Conservation (phyloP, 35 echinoderm and acorn worm species). For the Lytechinus pictus region DNA sequence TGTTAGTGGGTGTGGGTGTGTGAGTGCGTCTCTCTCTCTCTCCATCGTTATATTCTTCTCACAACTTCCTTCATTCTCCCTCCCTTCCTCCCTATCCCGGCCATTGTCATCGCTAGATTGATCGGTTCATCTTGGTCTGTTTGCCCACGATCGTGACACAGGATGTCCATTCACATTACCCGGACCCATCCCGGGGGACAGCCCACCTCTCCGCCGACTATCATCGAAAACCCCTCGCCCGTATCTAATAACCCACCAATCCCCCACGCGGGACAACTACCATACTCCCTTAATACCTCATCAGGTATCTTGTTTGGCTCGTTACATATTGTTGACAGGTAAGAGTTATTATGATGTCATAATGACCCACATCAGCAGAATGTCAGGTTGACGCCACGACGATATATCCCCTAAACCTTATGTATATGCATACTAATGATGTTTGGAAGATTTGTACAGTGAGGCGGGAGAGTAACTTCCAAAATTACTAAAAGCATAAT, state of each 20-base stretch:
- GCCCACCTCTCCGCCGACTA: background rate
- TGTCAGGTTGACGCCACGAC: background rate
- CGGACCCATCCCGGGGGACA: background rate
- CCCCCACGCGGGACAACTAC: background rate
- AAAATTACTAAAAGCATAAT: too few relatives aligned
- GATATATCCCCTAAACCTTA: background rate
- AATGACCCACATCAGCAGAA: background rate
- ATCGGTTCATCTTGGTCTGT: background rate
- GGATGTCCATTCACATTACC: background rate
- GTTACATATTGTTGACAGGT: constrained; percentile 18
- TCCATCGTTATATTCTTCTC: background rate
- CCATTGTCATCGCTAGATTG: background rate
- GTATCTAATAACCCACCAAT: background rate
- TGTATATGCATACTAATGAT: background rate
- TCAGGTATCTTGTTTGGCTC: background rate
- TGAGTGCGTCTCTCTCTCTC: background rate
- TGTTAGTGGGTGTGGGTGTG: too few relatives aligned
- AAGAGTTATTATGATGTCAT: background rate
- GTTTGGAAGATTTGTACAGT: background rate
- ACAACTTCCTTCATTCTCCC: background rate
- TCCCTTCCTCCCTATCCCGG: background rate
- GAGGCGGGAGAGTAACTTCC: too few relatives aligned
- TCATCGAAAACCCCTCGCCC: background rate
- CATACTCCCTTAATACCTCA: background rate
- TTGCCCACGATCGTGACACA: background rate